Conservation (phyloP, 2,888 invertebrate species). For the Entomobrya proxima region DNA sequence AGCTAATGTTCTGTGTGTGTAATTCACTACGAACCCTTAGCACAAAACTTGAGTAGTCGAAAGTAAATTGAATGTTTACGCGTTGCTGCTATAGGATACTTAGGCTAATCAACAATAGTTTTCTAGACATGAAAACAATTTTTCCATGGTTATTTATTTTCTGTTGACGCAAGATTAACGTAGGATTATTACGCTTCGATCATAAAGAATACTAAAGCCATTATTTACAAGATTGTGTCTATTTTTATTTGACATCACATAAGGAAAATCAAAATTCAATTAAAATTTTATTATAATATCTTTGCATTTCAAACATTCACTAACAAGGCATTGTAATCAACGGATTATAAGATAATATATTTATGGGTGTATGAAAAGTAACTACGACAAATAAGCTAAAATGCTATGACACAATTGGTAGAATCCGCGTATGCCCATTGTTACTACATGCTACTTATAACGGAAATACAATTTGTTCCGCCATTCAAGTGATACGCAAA, state of each 20-base stretch:
- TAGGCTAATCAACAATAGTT: neutral
- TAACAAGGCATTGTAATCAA: neutral
- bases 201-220: neutral
- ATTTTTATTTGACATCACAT: constrained; percentile 7
- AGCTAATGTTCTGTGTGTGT: too few relatives aligned
- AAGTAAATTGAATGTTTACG: constrained; percentile 7
- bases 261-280: constrained; percentile 4
- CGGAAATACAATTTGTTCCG: constrained; percentile 62
- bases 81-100: neutral
- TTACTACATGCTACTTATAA: constrained; percentile 53
- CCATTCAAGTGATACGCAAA: constrained; percentile 43
- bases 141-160: neutral
- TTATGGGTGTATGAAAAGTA: neutral
- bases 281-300: neutral
- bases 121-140: neutral
- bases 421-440: constrained; percentile 22
- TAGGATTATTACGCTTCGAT: neutral
- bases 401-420: neutral
- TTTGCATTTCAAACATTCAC: neutral
- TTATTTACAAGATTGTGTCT: neutral
- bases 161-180: neutral
- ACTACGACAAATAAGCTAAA: neutral
- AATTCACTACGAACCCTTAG: neutral
- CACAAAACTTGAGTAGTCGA: neutral
- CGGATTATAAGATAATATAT: neutral